Base-by-base conservation (phyloP, 2,797 vertebrate species). In the Muscicapa comitata region DNA sequence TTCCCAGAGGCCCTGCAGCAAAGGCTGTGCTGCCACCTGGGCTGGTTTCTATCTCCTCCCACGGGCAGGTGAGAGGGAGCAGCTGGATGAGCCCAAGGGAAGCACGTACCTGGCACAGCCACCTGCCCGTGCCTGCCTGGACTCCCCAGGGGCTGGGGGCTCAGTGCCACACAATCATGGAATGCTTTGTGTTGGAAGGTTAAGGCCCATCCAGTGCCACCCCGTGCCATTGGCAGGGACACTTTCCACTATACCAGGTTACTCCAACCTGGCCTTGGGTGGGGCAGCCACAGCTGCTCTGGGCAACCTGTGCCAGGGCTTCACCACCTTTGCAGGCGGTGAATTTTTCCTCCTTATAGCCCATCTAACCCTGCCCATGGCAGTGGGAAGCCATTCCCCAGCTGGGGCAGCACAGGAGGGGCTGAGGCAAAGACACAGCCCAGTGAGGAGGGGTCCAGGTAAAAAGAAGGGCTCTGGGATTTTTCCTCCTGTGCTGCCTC, bases 371-470 rank as follows among this genome's bases (percentile, higher is more conserved):
- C 38, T 31, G 24, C 6, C 5, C 37, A 20, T 70, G 71, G 50
- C 29, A 58, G 12, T 35, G 43, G 50, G 65, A 13, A 57, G n/a
- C 33, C 50, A 18, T 70, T 71, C 43, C 53, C 37, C 20, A n/a
- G 31, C 14, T 15, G 59, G 31, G 23, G 17, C 16, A 25, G 43
- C 0, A 1, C 72, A 50, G 31, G 51, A 54, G 18, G 25, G 47
- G 45, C 51, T 4, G 7, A 51, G 29, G 25, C 42, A 62, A 29
- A 29, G 42, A 10, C 63, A 25, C 3, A 38, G 6, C 28, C 28
- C 57, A 38, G 65, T 0, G 0, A 67, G 57, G 45, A 33, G 5
- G 8, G 15, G 4, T 16, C 24, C 0, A 1, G 24, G 9, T 29
- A 13, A 26, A 63, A 73, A 15, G 11, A 28, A 35, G 37, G n/a